Evolutionary conservation across 2,888 invertebrate genomes (phyloP), one percentile per base, ranked within the genome.

Genomic region (Conops quadrifasciatus): DNA sequence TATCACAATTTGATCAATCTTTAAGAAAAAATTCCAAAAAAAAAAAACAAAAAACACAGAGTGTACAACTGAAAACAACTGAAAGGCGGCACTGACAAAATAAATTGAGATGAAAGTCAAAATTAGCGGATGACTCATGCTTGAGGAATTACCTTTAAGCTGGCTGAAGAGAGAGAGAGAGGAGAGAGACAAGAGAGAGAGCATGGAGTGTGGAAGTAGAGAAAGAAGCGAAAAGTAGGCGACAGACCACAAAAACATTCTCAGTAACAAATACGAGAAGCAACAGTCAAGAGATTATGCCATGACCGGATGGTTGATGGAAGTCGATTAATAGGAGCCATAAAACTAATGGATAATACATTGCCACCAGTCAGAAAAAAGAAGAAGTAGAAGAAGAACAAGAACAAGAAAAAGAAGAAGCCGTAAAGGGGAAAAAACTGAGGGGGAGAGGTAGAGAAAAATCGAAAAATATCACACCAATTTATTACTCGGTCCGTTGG

Each of bases 331-430:
- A 47, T 19, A 64, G 16, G n/a, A n/a, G 51, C 51, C 51, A 62
- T 60, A 63, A 63, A 70, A 45, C 45, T 70, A 63, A 70, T 70
- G 56, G 63, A 21, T 62, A n/a, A n/a, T n/a, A 56, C 69, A 62
- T 70, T 70, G n/a, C n/a, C n/a, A n/a, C n/a, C n/a, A n/a, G n/a
- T n/a, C n/a, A n/a, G n/a, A n/a, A n/a, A n/a, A n/a, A n/a, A n/a
- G n/a, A n/a, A n/a, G n/a, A n/a, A n/a, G n/a, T 53, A 63, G 49
- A 36, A 63, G 21, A 60, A 49, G 64, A 47, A 63, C 24, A 24
- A 60, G n/a, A n/a, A n/a, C n/a, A n/a, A n/a, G n/a, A n/a, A n/a
- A n/a, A n/a, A n/a, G 21, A 63, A 19, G 4, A 19, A 11, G 16
- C 47, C 13, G 15, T 4, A 24, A 64, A 49, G 16, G n/a, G n/a